These are phyloP conservation scores for Mastomys natalensis DNA, from an alignment of 2,113 vertebrate species.

Conservation along the genomic window DNA sequence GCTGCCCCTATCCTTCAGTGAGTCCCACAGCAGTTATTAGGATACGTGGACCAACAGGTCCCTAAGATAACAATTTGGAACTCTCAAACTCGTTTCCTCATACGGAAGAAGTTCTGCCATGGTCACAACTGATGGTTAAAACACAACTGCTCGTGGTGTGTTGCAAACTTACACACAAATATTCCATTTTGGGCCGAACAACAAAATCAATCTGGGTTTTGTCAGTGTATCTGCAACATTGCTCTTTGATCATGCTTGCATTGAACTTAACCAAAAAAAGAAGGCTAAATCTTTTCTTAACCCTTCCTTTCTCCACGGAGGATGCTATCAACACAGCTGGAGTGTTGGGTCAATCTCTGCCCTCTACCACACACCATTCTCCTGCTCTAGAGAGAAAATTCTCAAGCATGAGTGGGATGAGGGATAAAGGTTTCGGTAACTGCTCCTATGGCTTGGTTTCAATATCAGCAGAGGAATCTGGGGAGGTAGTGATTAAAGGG, in stretches of 20 bases:
- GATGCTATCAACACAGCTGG: not conserved
- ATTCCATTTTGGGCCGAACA: slow-evolving; percentile 2
- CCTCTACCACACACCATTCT: not conserved
- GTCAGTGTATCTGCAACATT: slow-evolving; percentile 44
- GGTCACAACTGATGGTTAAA: not conserved
- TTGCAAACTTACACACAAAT: slow-evolving; percentile 1
- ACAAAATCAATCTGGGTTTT: slow-evolving; percentile 52
- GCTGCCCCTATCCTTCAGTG: not conserved
- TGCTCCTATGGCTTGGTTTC: not conserved
- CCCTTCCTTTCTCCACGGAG: not conserved
- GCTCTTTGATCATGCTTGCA: slow-evolving; percentile 43
- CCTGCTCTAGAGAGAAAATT: not conserved
- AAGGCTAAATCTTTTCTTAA: slow-evolving; percentile 24
- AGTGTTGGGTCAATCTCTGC: not conserved
- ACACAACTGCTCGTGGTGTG: not conserved
- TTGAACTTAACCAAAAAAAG: slow-evolving; percentile 31
- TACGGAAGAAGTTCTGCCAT: not conserved
- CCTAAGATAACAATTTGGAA: slow-evolving; percentile 48
- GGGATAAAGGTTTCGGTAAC: slow-evolving; percentile 10
- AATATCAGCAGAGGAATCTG: not conserved
- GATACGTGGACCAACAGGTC: not conserved
- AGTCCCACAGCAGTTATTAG: slow-evolving; percentile 8
- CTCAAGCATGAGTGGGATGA: not conserved
- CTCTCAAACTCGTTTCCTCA: slow-evolving; percentile 12
- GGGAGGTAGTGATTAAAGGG: slow-evolving; percentile 14